Evolutionary conservation across 2,797 vertebrate genomes (phyloP).

Genomic region (Anomalospiza imberbis): DNA sequence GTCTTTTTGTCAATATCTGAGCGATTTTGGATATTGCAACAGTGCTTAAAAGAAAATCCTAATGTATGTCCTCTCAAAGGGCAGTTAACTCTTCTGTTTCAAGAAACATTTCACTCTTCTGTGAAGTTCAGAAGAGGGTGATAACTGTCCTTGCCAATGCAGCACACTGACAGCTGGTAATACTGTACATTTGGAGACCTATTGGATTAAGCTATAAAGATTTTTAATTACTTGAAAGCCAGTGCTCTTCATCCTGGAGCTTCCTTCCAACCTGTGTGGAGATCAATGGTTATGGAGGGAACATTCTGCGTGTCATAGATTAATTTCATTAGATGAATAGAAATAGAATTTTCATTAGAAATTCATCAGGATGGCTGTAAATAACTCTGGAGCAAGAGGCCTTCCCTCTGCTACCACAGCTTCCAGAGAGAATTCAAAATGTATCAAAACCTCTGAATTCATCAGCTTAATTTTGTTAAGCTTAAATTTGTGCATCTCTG

Average conservation of each 20-base stretch:
- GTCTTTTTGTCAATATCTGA: not conserved
- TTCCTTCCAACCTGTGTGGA: not conserved
- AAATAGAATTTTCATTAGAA: not conserved
- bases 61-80: not conserved
- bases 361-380: not conserved
- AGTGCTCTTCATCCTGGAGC: not conserved
- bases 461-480: not conserved
- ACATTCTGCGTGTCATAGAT: not conserved
- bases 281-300: not conserved
- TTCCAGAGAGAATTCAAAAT: not conserved
- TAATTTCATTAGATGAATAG: not conserved
- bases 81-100: not conserved
- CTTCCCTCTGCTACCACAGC: not conserved
- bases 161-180: not conserved
- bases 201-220: not conserved
- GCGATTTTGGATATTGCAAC: not conserved
- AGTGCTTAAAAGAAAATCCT: not conserved
- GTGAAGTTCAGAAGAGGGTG: not conserved
- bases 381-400: not conserved
- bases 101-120: not conserved
- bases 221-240: not conserved
- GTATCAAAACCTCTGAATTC: not conserved
- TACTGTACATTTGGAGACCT: not conserved
- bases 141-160: not conserved
- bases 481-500: not conserved